These are phyloP conservation scores for Dipus sagitta DNA, from an alignment of 2,797 vertebrate species.

Conservation along the genomic window DNA sequence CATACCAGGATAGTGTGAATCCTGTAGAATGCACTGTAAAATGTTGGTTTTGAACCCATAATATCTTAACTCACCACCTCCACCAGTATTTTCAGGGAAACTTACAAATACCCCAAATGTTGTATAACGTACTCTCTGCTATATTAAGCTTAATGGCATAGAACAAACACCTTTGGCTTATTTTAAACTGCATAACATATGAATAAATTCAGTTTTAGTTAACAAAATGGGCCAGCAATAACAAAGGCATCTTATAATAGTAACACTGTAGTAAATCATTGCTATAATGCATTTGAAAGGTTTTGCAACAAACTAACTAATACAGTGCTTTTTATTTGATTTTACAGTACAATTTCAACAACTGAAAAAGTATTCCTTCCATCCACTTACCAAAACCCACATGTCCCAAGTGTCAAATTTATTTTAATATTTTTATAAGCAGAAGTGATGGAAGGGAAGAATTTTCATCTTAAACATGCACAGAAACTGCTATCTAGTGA, in stretches of 20 bases:
- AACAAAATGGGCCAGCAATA: constrained; percentile 69
- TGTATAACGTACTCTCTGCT: constrained; percentile 10
- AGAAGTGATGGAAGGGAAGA: constrained; percentile 19
- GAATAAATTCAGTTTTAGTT: constrained; percentile 82
- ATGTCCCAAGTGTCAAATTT: background rate
- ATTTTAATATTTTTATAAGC: constrained; percentile 34
- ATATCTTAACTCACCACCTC: background rate
- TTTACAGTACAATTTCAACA: constrained; percentile 59
- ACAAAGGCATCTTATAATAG: constrained; percentile 63
- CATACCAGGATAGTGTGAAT: background rate
- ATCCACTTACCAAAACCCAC: background rate
- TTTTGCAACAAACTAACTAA: constrained; percentile 68
- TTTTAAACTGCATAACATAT: constrained; percentile 81
- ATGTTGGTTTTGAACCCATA: background rate
- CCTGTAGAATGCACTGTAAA: background rate
- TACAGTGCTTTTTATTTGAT: constrained; percentile 52
- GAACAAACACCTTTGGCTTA: constrained; percentile 66
- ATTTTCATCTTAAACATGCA: constrained; percentile 50
- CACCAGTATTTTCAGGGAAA: constrained; percentile 33
- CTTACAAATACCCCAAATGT: background rate
- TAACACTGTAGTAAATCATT: constrained; percentile 65
- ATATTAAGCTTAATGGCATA: constrained; percentile 30
- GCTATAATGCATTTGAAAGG: constrained; percentile 56
- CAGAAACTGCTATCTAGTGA: background rate
- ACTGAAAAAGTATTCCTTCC: constrained; percentile 19